Base-by-base conservation (phyloP, 2,797 vertebrate genomes). In the Zenarchopterus dispar region DNA sequence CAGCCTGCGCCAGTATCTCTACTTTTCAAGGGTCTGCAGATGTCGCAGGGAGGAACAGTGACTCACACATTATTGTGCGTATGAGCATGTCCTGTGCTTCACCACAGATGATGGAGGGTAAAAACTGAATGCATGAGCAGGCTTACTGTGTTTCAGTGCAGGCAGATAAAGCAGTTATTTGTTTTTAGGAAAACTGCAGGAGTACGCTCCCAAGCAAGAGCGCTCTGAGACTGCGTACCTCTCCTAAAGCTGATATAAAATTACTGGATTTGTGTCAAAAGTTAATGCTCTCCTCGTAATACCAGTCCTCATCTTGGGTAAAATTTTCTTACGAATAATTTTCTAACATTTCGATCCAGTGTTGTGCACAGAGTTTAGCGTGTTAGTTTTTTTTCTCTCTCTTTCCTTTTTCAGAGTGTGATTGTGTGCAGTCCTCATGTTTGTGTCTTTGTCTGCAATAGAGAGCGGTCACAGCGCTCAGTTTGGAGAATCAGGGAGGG, bases 1-100 rank as follows among this genome's bases (percentile, higher is more conserved):
- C 77, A 77, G 78, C 84, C 70, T 79, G 71, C 57, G 31, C 36
- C 54, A 42, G 63, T 76, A 56, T 81, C 73, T 73, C 65, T 31
- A 46, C 78, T 73, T 81, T 28, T 72, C 67, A 71, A 52, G 41
- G 50, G 42, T 42, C 60, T 73, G 69, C 82, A 81, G 85, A 89
- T 88, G 85, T 81, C 75, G 46, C 50, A 46, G 65, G 49, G 49
- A 28, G 28, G 33, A 62, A 63, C 69, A 68, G 58, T 68, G 56
- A 60, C 66, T 81, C 70, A 75, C 77, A 81, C 73, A 82, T 76
- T 58, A 45, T 62, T 59, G 23, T 39, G n/a, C 56, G 60, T 71
- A 58, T 57, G 58, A 69, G 67, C 41, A 3, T 26, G 48, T 44
- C 49, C 60, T 47, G 36, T 39, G 56, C 77, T 66, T 80, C 55